A percentile compares a stretch with the other conserved stretches of the same genome.
Evolutionary conservation across 1,140 invertebrate species (phyloP).

Genomic region (Drosophila quadrilineata): DNA sequence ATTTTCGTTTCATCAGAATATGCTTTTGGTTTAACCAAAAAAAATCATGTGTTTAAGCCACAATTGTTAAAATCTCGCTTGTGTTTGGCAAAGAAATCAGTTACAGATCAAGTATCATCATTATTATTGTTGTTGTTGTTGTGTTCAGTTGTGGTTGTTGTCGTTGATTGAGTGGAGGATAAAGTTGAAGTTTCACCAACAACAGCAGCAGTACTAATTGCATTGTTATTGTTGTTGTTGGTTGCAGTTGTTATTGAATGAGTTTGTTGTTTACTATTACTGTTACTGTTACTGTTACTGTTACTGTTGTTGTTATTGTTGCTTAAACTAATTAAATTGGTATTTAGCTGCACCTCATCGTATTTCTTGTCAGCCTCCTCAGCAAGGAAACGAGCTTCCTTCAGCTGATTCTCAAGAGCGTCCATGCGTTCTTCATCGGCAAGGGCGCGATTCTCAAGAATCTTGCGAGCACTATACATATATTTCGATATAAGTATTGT

Average conservation of each 20-base stretch:
- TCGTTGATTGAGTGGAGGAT: conserved; percentile 62
- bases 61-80: conserved; percentile 16
- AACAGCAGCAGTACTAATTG: conserved; percentile 62
- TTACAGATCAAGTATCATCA: conserved; percentile 57
- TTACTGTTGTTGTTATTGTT: conserved; percentile 55
- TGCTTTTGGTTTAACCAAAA: neutral
- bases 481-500: conserved; percentile 25
- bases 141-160: conserved; percentile 49
- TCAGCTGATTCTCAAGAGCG: conserved; percentile 98
- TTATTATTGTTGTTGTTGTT: conserved; percentile 56
- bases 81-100: conserved; percentile 57
- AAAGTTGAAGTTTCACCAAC: conserved; percentile 74
- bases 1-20: neutral
- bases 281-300: conserved; percentile 47
- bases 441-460: conserved; percentile 99
- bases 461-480: conserved; percentile 95
- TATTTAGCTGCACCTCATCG: conserved; percentile 95
- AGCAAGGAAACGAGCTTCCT: conserved; percentile 99
- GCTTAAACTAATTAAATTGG: conserved; percentile 69
- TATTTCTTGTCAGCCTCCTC: conserved; percentile 99
- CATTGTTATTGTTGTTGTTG: conserved; percentile 68
- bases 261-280: conserved; percentile 53
- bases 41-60: conserved; percentile 1
- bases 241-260: conserved; percentile 48
- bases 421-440: conserved; percentile 99